A percentile compares a stretch with the other conserved stretches of the same genome.
Conservation (phyloP, 2,888 invertebrate species). For the Andrena trimmerana region DNA sequence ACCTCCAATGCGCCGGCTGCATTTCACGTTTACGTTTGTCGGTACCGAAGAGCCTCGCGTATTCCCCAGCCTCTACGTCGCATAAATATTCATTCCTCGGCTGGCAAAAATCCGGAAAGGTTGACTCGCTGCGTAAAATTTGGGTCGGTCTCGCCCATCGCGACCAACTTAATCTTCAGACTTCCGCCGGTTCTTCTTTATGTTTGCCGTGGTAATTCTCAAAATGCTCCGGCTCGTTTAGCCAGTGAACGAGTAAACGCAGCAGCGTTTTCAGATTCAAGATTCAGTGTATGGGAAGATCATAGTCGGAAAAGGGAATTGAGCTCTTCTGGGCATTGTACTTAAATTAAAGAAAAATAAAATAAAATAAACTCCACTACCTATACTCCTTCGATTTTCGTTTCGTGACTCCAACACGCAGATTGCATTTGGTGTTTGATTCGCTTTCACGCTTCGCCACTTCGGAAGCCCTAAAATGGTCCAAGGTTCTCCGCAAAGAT, state of each 20-base stretch:
- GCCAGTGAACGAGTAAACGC: too few relatives aligned
- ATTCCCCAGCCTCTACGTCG: background rate
- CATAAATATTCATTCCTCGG: constrained; percentile 44
- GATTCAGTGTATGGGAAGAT: too few relatives aligned
- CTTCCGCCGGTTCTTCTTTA: background rate
- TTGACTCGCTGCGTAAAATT: constrained; percentile 27
- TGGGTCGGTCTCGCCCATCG: constrained; percentile 34
- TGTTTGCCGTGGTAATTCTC: background rate
- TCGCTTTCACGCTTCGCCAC: too few relatives aligned
- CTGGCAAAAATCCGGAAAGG: constrained; percentile 25
- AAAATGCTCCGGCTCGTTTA: background rate
- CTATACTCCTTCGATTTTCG: too few relatives aligned
- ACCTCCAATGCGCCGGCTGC: background rate
- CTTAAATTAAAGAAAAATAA: too few relatives aligned
- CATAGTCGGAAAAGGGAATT: background rate
- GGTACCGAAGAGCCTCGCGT: constrained; percentile 7
- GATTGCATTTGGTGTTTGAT: too few relatives aligned
- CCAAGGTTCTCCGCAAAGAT: background rate
- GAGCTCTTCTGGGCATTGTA: background rate
- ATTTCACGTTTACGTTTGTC: constrained; percentile 2
- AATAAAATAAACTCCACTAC: too few relatives aligned
- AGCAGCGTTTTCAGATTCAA: too few relatives aligned
- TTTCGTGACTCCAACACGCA: too few relatives aligned
- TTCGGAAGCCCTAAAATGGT: too few relatives aligned
- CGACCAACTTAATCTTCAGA: constrained; percentile 32